Base-by-base conservation (phyloP, 37 sponge, comb jelly and placozoan genomes). In the Bolinopsis microptera region DNA sequence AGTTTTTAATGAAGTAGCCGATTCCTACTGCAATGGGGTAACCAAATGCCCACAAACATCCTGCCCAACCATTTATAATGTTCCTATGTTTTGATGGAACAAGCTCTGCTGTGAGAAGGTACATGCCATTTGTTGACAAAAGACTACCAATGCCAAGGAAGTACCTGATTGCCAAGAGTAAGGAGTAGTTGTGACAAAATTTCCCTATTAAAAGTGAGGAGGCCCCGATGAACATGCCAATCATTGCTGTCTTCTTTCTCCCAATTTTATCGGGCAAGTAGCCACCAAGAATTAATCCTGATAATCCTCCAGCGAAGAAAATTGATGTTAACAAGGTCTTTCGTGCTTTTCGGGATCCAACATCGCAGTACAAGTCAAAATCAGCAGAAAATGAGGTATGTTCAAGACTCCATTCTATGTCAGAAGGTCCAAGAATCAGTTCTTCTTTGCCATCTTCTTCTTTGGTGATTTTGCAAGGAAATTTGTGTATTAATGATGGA, bases 371-470 rank as follows among this genome's bases (percentile, higher is more conserved):
- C 36, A 77, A 21, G 35, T 77, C 80, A 1, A 77, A 35, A 1
- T 77, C 80, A 1, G 33, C 36, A 22, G 80, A 16, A 77, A 77
- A 77, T 18, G 80, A 77, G 80, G 80, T 35, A 28, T 32, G 33
- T 31, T 32, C 1, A 2, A 77, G 21, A 32, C 33, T 18, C 80
- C 80, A 77, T 32, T 1, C 2, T 34, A 32, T 32, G 18, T 77
- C 80, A 35, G 1, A 1, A 5, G 2, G 1, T 32, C 35, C 32
- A 21, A 77, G 80, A 1, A 77, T 21, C 21, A 77, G 80, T 77
- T 35, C 80, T 16, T 27, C 9, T 31, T 1, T 32, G 33, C 80
- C 80, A 18, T 77, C 21, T 8, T 28, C 36, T 31, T 27, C 2
- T 18, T 35, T 18, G 36, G 27, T 21, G 35, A 32, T 31, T 32